Evolutionary conservation across 2,888 invertebrate species (phyloP).

Genomic region (Mayetiola destructor): DNA sequence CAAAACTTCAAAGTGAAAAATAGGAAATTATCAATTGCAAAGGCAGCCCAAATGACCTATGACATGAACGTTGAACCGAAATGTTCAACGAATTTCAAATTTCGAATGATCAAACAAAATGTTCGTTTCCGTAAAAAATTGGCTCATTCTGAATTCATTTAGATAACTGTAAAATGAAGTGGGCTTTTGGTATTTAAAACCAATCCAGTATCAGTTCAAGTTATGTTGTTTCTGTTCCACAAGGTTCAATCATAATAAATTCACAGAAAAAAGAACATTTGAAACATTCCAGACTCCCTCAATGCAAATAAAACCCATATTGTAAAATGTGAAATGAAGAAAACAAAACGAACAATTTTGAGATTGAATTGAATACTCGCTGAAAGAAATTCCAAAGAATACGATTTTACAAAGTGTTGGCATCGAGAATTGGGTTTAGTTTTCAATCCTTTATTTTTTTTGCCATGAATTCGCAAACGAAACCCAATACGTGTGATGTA

Average conservation of each 20-base stretch:
- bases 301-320: not conserved
- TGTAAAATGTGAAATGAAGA: too few species aligned
- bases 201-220: not conserved
- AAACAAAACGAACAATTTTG: not conserved
- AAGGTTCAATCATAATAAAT: not conserved
- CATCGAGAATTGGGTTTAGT: not conserved
- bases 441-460: not conserved
- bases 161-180: not conserved
- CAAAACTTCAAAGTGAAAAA: constrained; percentile 8
- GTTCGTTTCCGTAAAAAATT: not conserved
- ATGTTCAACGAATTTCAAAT: too few species aligned
- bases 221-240: too few species aligned
- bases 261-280: not conserved
- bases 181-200: not conserved
- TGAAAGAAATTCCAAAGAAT: not conserved
- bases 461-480: too few species aligned
- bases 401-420: too few species aligned
- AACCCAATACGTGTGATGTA: not conserved
- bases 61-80: not conserved
- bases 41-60: not conserved
- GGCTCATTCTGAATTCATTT: not conserved
- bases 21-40: too few species aligned
- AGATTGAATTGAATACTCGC: not conserved
- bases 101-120: too few species aligned
- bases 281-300: constrained; percentile 2